phyloP scores from a whole-genome alignment of 2,888 invertebrate species.

The Acanthosepion pharaonis region DNA sequence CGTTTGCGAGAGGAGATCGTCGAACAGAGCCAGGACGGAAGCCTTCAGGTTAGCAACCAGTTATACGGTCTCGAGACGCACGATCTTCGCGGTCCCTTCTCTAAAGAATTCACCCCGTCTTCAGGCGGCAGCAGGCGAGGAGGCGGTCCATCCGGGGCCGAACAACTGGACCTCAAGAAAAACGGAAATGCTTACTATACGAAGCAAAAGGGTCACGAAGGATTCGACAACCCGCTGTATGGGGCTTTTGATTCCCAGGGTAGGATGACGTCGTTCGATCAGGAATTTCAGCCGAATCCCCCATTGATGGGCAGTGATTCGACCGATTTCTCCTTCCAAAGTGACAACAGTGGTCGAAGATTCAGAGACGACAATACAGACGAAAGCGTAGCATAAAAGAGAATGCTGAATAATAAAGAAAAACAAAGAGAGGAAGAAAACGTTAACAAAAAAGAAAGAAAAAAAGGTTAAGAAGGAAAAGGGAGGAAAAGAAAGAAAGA shows the following conservation, averaged over 20 bases:
- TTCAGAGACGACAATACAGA: constrained; percentile 43
- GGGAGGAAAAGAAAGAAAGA: too few species aligned
- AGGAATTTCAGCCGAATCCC: not conserved
- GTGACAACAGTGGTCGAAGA: not conserved
- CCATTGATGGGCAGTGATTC: not conserved
- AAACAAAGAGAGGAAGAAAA: not conserved
- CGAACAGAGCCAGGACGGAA: constrained; percentile 59
- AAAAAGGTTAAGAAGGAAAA: too few species aligned
- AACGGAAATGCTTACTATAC: constrained; percentile 62
- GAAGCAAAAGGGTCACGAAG: constrained; percentile 49
- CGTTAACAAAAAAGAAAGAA: not conserved
- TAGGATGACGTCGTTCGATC: not conserved
- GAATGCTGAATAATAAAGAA: not conserved
- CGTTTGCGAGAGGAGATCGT: constrained; percentile 64
- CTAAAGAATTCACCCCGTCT: constrained; percentile 47
- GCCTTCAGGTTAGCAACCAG: constrained; percentile 62
- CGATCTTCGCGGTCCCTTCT: constrained; percentile 34
- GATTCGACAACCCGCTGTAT: constrained; percentile 36
- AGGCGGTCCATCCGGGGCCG: constrained; percentile 49
- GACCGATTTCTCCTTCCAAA: not conserved
- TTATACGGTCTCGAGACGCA: constrained; percentile 61
- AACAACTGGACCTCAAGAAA: constrained; percentile 56
- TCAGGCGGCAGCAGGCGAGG: constrained; percentile 49
- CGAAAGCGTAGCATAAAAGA: constrained; percentile 36
- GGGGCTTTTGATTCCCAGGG: constrained; percentile 35